Evolutionary conservation across 2,888 invertebrate genomes (phyloP).

Genomic region (Patella caerulea): DNA sequence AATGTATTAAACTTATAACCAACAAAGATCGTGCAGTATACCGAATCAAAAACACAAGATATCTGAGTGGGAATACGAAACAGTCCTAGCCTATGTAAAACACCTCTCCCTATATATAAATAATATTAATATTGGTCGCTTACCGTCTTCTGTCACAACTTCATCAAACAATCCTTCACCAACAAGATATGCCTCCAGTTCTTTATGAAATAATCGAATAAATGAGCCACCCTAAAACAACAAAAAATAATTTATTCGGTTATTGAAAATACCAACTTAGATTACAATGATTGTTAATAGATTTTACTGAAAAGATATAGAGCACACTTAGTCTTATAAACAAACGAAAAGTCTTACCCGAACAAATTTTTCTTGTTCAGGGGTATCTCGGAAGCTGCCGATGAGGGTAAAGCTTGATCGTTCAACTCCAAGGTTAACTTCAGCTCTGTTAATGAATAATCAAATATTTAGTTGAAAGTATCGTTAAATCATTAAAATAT

Average conservation of each 20-base stretch:
- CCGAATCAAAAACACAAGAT: too few species aligned
- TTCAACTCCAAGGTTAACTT: slow-evolving; percentile 69
- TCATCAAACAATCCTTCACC: slow-evolving; percentile 71
- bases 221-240: slow-evolving; percentile 67
- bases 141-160: slow-evolving; percentile 69
- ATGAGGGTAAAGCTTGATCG: slow-evolving; percentile 69
- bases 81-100: too few species aligned
- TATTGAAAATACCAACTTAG: not conserved
- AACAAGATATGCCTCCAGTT: slow-evolving; percentile 70
- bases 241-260: too few species aligned
- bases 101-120: not conserved
- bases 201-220: slow-evolving; percentile 70
- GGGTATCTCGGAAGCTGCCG: slow-evolving; percentile 63
- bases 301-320: too few species aligned
- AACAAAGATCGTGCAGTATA: too few species aligned
- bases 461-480: too few species aligned
- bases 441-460: slow-evolving; percentile 57
- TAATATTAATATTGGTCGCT: not conserved
- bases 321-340: not conserved
- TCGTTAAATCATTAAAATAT: too few species aligned
- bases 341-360: slow-evolving; percentile 53
- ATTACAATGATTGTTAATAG: too few species aligned
- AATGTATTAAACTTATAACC: too few species aligned
- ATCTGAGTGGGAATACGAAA: too few species aligned
- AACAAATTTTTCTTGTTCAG: slow-evolving; percentile 64